phyloP scores from a whole-genome alignment of 2,797 vertebrate species.

The Pempheris klunzingeri region DNA sequence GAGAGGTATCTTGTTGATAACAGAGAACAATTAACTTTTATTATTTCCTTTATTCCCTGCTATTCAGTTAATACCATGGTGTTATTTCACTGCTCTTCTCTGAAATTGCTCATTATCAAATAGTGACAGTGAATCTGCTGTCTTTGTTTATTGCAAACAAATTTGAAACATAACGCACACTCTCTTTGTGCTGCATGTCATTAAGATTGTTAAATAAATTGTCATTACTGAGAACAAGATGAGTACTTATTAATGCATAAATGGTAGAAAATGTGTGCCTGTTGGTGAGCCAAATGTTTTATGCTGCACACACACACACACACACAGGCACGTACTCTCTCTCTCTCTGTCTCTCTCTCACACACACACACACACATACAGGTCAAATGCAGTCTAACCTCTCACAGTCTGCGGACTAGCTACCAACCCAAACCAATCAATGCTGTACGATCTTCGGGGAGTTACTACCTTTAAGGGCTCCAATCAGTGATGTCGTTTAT shows the following conservation, averaged over 20 bases:
- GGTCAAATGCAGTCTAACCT: constrained; percentile 58
- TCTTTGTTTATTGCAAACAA: background rate
- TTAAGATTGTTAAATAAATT: background rate
- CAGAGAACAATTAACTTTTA: constrained; percentile 14
- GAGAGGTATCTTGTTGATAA: constrained; percentile 14
- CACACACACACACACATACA: constrained; percentile 19
- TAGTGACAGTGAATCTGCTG: background rate
- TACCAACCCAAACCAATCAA: constrained; percentile 67
- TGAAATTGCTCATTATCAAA: background rate
- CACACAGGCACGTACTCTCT: background rate
- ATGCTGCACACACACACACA: background rate
- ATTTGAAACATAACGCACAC: background rate
- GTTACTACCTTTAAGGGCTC: constrained; percentile 31
- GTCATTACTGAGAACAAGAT: background rate
- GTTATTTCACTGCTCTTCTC: background rate
- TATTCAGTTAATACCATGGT: background rate
- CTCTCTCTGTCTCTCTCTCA: background rate
- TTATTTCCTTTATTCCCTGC: background rate
- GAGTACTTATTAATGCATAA: background rate
- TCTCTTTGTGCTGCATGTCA: background rate
- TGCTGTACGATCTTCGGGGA: constrained; percentile 46
- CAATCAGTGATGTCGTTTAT: constrained; percentile 46
- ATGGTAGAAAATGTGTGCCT: background rate
- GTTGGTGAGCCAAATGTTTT: background rate
- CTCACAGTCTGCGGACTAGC: constrained; percentile 24